These are phyloP conservation scores for Pachyramphus minor DNA, from an alignment of 2,113 vertebrate genomes.

Conservation along the genomic window DNA sequence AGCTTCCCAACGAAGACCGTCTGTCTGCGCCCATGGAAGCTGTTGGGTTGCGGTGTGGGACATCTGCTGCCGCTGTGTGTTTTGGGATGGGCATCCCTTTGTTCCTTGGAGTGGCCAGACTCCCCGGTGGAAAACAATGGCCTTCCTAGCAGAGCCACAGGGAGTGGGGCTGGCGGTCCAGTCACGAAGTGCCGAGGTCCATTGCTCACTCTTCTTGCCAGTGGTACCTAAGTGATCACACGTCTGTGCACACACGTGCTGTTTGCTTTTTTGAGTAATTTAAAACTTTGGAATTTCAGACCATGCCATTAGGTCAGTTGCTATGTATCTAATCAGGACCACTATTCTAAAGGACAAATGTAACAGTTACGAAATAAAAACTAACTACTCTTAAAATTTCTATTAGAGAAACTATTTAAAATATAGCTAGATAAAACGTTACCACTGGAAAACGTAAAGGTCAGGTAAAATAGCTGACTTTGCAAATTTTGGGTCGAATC, in stretches of 20 bases:
- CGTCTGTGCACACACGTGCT: rapidly evolving
- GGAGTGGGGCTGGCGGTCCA: background rate
- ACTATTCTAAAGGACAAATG: rapidly evolving
- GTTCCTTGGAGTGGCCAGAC: background rate
- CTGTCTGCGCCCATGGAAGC: background rate
- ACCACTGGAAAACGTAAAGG: background rate
- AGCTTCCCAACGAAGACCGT: background rate
- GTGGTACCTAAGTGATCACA: rapidly evolving
- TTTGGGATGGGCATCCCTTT: conserved; percentile 29
- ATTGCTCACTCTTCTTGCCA: rapidly evolving
- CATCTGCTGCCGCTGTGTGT: background rate
- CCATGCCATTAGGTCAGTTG: background rate
- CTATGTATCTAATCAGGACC: background rate
- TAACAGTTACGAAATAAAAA: background rate
- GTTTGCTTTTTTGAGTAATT: background rate
- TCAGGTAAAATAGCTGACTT: background rate
- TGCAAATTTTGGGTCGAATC: conserved; percentile 28
- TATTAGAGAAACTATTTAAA: background rate
- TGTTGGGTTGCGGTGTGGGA: background rate
- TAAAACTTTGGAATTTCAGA: background rate
- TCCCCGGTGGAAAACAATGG: background rate
- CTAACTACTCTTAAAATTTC: background rate
- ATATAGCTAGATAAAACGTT: background rate
- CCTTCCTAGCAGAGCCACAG: background rate
- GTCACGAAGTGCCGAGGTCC: rapidly evolving